phyloP scores from a whole-genome alignment of 2,888 invertebrate genomes.

The Cheilosia grossa region DNA sequence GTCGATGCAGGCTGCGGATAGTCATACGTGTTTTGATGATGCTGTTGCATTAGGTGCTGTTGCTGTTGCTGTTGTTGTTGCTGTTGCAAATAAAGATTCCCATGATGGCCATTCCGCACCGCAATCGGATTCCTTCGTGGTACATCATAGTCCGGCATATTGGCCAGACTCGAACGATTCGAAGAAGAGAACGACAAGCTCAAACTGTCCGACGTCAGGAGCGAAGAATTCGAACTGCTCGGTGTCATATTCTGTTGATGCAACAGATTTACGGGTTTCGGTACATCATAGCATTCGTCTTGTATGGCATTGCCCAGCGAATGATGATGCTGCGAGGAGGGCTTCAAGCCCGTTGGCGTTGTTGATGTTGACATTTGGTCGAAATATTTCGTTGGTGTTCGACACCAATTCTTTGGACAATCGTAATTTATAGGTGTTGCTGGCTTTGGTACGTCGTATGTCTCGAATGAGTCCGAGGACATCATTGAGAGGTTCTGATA shows the following conservation, averaged over 20 bases:
- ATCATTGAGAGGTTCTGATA: slow-evolving; percentile 81
- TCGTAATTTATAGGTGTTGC: slow-evolving; percentile 85
- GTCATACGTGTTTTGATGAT: slow-evolving; percentile 66
- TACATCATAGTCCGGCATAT: slow-evolving; percentile 89
- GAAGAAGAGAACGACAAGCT: slow-evolving; percentile 84
- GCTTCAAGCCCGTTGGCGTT: slow-evolving; percentile 81
- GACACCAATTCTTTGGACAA: slow-evolving; percentile 84
- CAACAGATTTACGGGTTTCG: slow-evolving; percentile 84
- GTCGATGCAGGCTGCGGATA: slow-evolving; percentile 79
- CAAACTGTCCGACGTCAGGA: slow-evolving; percentile 86
- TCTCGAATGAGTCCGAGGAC: slow-evolving; percentile 79
- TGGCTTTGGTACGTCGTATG: slow-evolving; percentile 86
- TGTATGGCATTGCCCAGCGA: slow-evolving; percentile 77
- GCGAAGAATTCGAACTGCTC: slow-evolving; percentile 87
- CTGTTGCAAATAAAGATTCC: slow-evolving; percentile 65
- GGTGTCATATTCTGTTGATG: slow-evolving; percentile 86
- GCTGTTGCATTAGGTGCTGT: slow-evolving; percentile 57
- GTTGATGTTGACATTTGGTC: slow-evolving; percentile 82
- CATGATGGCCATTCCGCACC: slow-evolving; percentile 77
- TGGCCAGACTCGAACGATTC: slow-evolving; percentile 84
- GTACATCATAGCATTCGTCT: slow-evolving; percentile 87
- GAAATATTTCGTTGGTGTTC: slow-evolving; percentile 77
- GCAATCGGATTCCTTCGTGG: slow-evolving; percentile 84
- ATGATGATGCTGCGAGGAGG: slow-evolving; percentile 70
- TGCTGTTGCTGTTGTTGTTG: slow-evolving; percentile 73